A percentile compares a stretch with the other conserved stretches of the same genome.
Conservation (phyloP, 2,888 invertebrate genomes). For the Anodontia alba region DNA sequence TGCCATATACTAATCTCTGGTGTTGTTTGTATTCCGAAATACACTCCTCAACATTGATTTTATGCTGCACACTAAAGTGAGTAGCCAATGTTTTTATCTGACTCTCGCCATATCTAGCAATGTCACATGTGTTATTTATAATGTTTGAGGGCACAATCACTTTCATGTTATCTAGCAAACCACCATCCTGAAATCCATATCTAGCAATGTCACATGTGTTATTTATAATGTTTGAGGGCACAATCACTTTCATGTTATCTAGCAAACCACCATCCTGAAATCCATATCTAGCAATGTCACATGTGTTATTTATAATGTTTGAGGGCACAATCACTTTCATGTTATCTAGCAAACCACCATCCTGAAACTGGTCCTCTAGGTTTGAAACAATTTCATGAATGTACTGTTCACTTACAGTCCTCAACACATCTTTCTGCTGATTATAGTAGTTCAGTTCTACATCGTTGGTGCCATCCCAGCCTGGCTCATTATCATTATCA, state of each 20-base stretch:
- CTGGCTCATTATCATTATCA: not conserved
- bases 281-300: not conserved
- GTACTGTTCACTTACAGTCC: not conserved
- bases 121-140: not conserved
- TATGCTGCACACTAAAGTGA: conserved; percentile 12
- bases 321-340: conserved; percentile 22
- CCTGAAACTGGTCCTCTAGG: conserved; percentile 19
- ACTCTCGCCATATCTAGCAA: not conserved
- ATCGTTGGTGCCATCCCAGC: not conserved
- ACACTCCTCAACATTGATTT: conserved; percentile 1
- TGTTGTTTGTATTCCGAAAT: conserved; percentile 19
- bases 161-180: conserved; percentile 10
- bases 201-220: not conserved
- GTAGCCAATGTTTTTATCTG: not conserved
- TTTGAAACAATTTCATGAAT: conserved; percentile 17
- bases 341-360: not conserved
- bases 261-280: conserved; percentile 17
- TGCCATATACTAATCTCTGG: not conserved
- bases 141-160: conserved; percentile 19
- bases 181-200: conserved; percentile 16
- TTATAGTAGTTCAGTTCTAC: conserved; percentile 11
- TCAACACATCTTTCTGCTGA: conserved; percentile 18
- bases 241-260: conserved; percentile 10
- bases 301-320: not conserved
- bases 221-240: conserved; percentile 3